These are phyloP conservation scores for Oreochromis mossambicus DNA, from an alignment of 2,797 vertebrate species.

Conservation along the genomic window DNA sequence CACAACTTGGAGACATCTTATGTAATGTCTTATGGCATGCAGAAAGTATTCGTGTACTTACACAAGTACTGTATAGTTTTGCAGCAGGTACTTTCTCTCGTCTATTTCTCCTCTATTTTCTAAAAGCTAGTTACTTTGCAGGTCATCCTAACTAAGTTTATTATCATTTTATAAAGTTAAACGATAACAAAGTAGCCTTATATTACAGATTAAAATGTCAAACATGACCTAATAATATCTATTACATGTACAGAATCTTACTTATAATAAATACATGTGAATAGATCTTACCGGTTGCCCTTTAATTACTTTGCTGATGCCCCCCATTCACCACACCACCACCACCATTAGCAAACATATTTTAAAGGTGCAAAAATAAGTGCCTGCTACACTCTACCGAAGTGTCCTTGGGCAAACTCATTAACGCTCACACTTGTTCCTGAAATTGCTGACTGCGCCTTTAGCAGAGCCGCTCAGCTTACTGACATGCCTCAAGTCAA, in stretches of 20 bases:
- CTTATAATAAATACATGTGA: background rate
- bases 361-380: background rate
- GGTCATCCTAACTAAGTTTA: background rate
- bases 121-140: background rate
- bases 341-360: background rate
- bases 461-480: background rate
- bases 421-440: background rate
- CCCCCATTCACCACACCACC: background rate
- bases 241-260: background rate
- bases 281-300: background rate
- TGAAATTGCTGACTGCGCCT: constrained; percentile 40
- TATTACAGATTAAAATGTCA: background rate
- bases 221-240: background rate
- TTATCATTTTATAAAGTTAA: background rate
- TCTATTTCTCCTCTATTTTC: background rate
- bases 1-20: background rate
- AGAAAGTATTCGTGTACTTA: background rate
- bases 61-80: background rate
- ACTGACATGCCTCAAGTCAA: constrained; percentile 32
- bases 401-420: constrained; percentile 38
- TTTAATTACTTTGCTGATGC: background rate
- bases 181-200: background rate
- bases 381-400: background rate
- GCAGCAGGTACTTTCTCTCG: background rate
- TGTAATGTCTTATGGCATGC: background rate